phyloP scores from a whole-genome alignment of 1,140 invertebrate species.

The Palaemon carinicauda region DNA sequence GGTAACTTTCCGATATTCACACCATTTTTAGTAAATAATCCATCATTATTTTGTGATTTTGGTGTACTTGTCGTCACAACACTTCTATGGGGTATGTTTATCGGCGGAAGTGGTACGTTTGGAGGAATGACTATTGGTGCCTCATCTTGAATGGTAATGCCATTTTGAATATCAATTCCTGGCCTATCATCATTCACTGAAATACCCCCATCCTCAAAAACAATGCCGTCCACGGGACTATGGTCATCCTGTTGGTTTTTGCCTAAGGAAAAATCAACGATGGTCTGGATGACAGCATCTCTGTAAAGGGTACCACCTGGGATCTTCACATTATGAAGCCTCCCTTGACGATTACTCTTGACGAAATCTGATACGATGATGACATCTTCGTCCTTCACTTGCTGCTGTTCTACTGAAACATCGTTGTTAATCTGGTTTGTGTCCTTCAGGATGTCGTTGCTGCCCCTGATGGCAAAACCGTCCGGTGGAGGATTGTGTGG shows the following conservation, averaged over 20 bases:
- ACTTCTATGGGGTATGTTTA: not conserved
- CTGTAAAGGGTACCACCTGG: not conserved
- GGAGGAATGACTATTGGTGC: not conserved
- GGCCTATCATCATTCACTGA: not conserved
- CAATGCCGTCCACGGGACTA: not conserved
- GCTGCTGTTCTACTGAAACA: not conserved
- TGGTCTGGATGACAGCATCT: not conserved
- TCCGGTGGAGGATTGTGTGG: conserved; percentile 7
- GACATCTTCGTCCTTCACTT: not conserved
- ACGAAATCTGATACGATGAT: not conserved
- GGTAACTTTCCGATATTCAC: not conserved
- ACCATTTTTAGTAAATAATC: no score
- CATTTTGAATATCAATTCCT: no score
- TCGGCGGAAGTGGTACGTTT: not conserved
- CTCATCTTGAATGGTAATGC: not conserved
- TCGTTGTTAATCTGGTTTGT: not conserved
- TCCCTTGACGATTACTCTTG: not conserved
- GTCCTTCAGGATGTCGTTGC: not conserved
- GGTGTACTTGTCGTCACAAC: not conserved
- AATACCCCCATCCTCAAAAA: not conserved
- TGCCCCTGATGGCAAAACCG: not conserved
- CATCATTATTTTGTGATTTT: no score
- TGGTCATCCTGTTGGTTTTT: not conserved
- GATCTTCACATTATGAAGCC: not conserved
- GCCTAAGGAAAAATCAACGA: not conserved